Evolutionary conservation across 2,888 invertebrate genomes (phyloP).

Genomic region (Tetragnatha montana): DNA sequence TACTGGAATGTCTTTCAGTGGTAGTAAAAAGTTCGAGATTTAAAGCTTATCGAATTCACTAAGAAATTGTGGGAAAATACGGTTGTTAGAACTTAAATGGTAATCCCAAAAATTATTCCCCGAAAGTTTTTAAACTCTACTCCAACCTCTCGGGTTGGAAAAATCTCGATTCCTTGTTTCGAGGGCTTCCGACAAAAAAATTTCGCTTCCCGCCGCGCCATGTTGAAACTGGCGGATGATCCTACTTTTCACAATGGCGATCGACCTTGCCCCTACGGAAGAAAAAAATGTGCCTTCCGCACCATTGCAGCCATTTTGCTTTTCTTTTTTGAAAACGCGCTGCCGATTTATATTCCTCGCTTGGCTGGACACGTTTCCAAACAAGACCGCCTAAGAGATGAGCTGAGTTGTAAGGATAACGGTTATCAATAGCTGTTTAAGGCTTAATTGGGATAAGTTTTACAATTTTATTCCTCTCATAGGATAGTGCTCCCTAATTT

Average conservation of each 20-base stretch:
- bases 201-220: constrained; percentile 19
- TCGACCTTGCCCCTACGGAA: constrained; percentile 48
- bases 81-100: too few species aligned
- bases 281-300: constrained; percentile 15
- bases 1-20: too few species aligned
- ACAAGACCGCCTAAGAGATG: constrained; percentile 4
- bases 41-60: too few species aligned
- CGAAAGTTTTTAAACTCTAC: too few species aligned
- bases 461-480: too few species aligned
- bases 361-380: constrained; percentile 25
- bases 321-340: constrained; percentile 1
- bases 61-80: too few species aligned
- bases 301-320: constrained; percentile 19
- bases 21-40: too few species aligned
- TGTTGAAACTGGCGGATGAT: constrained; percentile 43
- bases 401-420: background rate
- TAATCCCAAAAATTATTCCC: too few species aligned
- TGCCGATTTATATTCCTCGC: background rate
- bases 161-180: constrained; percentile 17
- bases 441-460: background rate
- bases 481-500: too few species aligned
- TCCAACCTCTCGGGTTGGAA: too few species aligned
- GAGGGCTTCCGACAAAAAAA: constrained; percentile 15
- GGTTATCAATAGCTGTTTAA: background rate
- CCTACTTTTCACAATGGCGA: constrained; percentile 38